Evolutionary conservation across 2,888 invertebrate species (phyloP).

Genomic region (Papilio gigon): DNA sequence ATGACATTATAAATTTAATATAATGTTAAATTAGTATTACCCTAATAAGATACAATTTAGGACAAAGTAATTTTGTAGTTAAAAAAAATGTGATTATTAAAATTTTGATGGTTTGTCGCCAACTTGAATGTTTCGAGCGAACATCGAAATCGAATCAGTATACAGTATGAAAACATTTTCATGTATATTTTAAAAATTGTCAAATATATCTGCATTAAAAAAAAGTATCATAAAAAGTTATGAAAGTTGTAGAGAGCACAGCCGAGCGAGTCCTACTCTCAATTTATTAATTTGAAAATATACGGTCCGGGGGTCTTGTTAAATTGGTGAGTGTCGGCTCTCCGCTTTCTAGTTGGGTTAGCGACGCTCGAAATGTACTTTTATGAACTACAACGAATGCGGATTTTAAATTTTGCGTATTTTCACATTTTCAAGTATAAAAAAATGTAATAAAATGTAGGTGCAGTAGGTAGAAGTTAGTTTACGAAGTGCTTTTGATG

Average conservation of each 20-base stretch:
- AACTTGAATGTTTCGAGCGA: too few relatives aligned
- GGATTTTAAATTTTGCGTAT: not conserved
- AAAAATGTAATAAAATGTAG: not conserved
- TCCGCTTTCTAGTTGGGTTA: constrained; percentile 13
- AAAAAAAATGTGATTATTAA: not conserved
- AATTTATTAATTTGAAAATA: constrained; percentile 24
- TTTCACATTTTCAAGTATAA: constrained; percentile 1
- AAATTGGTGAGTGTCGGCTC: constrained; percentile 19
- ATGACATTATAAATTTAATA: not conserved
- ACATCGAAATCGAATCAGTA: too few relatives aligned
- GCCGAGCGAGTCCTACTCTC: constrained; percentile 4
- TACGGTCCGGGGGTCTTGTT: constrained; percentile 8
- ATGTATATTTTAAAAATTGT: not conserved
- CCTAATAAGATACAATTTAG: too few relatives aligned
- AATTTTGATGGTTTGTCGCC: not conserved
- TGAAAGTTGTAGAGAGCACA: constrained; percentile 4
- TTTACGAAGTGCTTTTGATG: not conserved
- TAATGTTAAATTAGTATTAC: too few relatives aligned
- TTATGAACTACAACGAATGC: constrained; percentile 7
- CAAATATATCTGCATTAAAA: not conserved
- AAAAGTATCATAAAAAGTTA: not conserved
- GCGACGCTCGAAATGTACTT: constrained; percentile 11
- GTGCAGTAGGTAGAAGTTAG: too few relatives aligned
- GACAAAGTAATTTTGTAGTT: too few relatives aligned
- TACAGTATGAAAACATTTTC: not conserved